Evolutionary conservation across 1,140 invertebrate species (phyloP).

Genomic region (Drosophila sturtevanti): DNA sequence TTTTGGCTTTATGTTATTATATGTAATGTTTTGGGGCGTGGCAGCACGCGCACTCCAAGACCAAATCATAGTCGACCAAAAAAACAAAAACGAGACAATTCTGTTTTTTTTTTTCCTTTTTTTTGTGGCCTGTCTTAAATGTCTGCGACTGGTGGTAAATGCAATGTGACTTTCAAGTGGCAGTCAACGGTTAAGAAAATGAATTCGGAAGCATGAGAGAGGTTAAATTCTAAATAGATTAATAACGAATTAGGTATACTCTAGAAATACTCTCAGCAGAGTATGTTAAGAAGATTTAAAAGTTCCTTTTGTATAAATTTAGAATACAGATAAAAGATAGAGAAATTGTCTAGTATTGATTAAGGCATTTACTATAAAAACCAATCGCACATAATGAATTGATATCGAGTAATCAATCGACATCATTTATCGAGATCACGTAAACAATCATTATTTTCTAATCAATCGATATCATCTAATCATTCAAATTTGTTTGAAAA

Average conservation of each 20-base stretch:
- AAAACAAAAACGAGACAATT: slow-evolving; percentile 3
- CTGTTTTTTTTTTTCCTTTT: slow-evolving; percentile 25
- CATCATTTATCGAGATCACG: too few species aligned
- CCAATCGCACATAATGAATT: too few species aligned
- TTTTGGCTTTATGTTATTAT: background rate
- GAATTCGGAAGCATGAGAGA: slow-evolving; percentile 44
- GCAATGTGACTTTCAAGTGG: slow-evolving; percentile 75
- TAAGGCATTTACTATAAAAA: too few species aligned
- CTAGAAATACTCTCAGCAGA: too few species aligned
- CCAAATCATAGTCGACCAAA: slow-evolving; percentile 37
- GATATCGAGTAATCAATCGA: too few species aligned
- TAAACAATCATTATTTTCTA: too few species aligned
- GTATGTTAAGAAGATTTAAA: too few species aligned
- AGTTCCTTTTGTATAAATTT: background rate
- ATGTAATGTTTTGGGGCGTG: slow-evolving; percentile 16
- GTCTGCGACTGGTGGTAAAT: slow-evolving; percentile 48
- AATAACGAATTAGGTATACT: background rate
- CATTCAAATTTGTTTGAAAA: too few species aligned
- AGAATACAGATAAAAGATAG: too few species aligned
- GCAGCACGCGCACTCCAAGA: slow-evolving; percentile 65
- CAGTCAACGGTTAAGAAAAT: slow-evolving; percentile 25
- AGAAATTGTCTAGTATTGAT: too few species aligned
- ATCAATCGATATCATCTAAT: too few species aligned
- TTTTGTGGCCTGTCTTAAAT: slow-evolving; percentile 31
- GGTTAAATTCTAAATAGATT: background rate